Evolutionary conservation across 2,797 vertebrate species (phyloP), one percentile per base, ranked within the genome.

Genomic region (Alcedo quadribrachys): DNA sequence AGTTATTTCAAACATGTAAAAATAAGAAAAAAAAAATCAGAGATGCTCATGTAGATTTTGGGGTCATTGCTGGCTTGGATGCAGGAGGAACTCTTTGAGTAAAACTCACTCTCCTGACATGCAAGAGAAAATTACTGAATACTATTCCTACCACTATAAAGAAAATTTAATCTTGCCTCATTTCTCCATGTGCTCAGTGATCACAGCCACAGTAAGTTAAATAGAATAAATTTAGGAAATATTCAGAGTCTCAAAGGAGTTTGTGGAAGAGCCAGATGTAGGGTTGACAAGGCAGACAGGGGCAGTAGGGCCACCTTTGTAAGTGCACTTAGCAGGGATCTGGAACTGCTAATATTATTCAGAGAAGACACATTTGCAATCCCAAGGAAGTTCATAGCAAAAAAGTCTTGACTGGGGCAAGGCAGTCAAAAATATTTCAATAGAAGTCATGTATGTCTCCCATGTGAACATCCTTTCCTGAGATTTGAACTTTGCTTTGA

Each of bases 361-460:
- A 76, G n/a, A 83, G 77, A 86, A 86, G 67, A 69, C 40, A 46
- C 25, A 55, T 81, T 40, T 67, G 76, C 82, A 95, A 84, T 58
- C 43, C 30, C 33, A 28, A 69, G 60, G 27, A 84, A 84, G 40
- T 35, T 70, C 25, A 30, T 66, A 17, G 54, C 11, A 40, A 78
- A 55, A 65, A 45, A 40, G 12, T 8, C 18, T 83, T 79, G 21
- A 84, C 1, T 73, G 25, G 40, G 60, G 63, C 32, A 69, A 81
- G 35, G 48, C 46, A 78, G 50, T 65, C 33, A 69, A 83, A 0
- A 3, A 4, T 62, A n/a, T 63, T 60, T 84, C 63, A 76, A 14
- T 18, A 54, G 55, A 66, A 86, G 60, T 63, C 63, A 42, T 11
- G 25, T 50, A 25, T 4, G 0, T 50, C 45, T 89, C 8, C 12